phyloP scores from a whole-genome alignment of 2,888 invertebrate species.

The Chymomyza amoena region DNA sequence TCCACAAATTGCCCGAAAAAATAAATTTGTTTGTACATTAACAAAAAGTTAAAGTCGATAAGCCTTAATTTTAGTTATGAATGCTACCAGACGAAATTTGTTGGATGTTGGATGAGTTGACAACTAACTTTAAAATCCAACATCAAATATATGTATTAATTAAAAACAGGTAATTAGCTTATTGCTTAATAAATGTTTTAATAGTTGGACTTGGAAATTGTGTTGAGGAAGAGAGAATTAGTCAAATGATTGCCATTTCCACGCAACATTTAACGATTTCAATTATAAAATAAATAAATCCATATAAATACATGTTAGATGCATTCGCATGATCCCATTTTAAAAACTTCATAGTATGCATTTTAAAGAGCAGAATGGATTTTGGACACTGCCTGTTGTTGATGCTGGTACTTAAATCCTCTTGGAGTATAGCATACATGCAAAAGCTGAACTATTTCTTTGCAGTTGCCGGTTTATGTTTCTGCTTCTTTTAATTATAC shows the following conservation, averaged over 20 bases:
- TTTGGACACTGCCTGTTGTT: background rate
- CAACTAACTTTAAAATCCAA: background rate
- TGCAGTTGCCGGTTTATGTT: constrained; percentile 2
- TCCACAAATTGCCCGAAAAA: no score
- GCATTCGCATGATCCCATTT: background rate
- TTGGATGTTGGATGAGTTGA: no score
- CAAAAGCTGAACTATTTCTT: background rate
- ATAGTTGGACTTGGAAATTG: background rate
- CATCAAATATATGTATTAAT: background rate
- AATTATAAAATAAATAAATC: background rate
- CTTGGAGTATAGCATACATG: background rate
- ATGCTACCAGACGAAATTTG: no score
- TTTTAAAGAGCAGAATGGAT: background rate
- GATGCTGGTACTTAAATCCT: background rate
- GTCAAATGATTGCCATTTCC: background rate
- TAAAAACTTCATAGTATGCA: background rate
- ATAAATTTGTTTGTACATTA: no score
- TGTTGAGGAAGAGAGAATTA: no score
- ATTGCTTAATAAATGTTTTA: no score
- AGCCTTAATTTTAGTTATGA: no score
- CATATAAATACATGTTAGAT: background rate
- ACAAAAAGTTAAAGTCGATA: no score
- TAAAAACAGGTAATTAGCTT: no score
- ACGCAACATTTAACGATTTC: background rate
- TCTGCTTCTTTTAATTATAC: constrained; percentile 14